Evolutionary conservation across 1,140 invertebrate species (phyloP).

Genomic region (Uloborus diversus): DNA sequence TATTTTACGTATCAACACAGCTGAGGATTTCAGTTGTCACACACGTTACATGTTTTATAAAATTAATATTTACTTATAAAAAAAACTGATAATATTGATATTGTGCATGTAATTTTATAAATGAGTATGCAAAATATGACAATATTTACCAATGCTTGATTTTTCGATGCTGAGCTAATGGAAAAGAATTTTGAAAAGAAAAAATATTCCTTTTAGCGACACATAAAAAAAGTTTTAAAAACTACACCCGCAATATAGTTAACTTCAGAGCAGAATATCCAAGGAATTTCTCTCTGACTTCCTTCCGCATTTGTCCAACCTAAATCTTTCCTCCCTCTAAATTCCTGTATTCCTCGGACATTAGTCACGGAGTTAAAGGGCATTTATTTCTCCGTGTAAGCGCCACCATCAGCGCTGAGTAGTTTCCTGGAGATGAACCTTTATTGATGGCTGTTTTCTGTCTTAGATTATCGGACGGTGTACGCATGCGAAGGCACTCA

Average conservation of each 20-base stretch:
- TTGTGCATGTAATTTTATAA: too few relatives aligned
- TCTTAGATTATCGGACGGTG: slow-evolving; percentile 81
- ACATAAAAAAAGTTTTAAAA: not conserved
- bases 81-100: too few relatives aligned
- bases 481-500: slow-evolving; percentile 94
- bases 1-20: too few relatives aligned
- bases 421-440: not conserved
- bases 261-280: not conserved
- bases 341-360: not conserved
- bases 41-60: too few relatives aligned
- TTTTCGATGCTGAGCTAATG: not conserved
- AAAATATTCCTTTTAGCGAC: not conserved
- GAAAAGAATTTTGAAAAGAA: not conserved
- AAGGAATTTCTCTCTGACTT: not conserved
- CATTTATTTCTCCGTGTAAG: not conserved
- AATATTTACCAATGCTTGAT: not conserved
- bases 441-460: slow-evolving; percentile 68
- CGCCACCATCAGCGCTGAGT: not conserved
- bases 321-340: not conserved
- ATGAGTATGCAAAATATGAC: too few relatives aligned
- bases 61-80: too few relatives aligned
- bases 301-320: not conserved
- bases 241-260: not conserved
- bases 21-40: too few relatives aligned
- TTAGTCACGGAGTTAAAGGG: not conserved